Evolutionary conservation across 53 echinoderm and acorn worm species (phyloP).

Genomic region (Mesocentrotus franciscanus): DNA sequence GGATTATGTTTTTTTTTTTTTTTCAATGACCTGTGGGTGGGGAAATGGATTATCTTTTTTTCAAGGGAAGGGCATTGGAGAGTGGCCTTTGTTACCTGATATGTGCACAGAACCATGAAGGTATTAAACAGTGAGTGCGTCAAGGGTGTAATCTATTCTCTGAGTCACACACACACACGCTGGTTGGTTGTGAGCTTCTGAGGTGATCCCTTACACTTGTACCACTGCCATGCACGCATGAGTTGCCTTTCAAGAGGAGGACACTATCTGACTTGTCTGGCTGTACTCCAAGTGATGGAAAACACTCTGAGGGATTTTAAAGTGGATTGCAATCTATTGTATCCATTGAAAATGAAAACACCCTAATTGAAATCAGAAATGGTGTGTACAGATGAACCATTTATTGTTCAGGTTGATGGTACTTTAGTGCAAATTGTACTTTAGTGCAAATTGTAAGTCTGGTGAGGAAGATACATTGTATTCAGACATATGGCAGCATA

Average conservation of each 20-base stretch:
- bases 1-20: not conserved
- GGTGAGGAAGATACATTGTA: not conserved
- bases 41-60: slow-evolving; percentile 32
- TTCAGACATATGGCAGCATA: not conserved
- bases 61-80: not conserved
- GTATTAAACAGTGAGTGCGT: slow-evolving; percentile 1
- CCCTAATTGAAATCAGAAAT: not conserved
- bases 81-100: slow-evolving; percentile 45
- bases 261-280: not conserved
- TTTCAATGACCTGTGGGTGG: slow-evolving; percentile 37
- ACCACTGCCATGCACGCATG: not conserved
- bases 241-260: not conserved
- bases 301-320: not conserved
- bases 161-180: not conserved
- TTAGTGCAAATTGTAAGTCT: not conserved
- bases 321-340: not conserved
- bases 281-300: slow-evolving; percentile 12
- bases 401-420: not conserved
- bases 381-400: not conserved
- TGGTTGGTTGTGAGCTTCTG: slow-evolving; percentile 28
- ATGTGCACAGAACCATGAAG: slow-evolving; percentile 31
- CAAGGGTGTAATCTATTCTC: not conserved
- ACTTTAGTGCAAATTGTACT: not conserved
- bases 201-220: slow-evolving; percentile 25
- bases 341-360: not conserved